Percentiles rank a stretch among this genome's conserved stretches.
phyloP scores from a whole-genome alignment of 2,888 invertebrate species.

The Drosophila colorata region DNA sequence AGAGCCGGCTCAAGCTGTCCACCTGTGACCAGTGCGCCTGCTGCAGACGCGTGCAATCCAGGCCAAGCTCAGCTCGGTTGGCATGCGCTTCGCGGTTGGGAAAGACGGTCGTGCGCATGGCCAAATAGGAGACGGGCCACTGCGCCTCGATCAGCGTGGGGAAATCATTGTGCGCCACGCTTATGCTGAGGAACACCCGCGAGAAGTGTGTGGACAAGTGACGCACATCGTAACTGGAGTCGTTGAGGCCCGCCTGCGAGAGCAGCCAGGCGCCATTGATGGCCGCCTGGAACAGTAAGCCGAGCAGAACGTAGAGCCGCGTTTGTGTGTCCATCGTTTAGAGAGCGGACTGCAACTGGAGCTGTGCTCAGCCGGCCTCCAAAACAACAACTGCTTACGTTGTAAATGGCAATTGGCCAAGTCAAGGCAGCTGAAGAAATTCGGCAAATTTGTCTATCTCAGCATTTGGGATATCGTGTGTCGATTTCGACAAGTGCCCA shows the following conservation, averaged over 20 bases:
- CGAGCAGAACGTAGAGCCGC: constrained; percentile 18
- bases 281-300: constrained; percentile 20
- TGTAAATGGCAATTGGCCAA: constrained; percentile 41
- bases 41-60: constrained; percentile 77
- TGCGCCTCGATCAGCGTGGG: constrained; percentile 81
- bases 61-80: constrained; percentile 42
- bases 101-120: constrained; percentile 67
- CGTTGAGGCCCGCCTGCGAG: constrained; percentile 75
- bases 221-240: constrained; percentile 78
- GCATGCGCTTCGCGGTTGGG: constrained; percentile 71
- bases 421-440: constrained; percentile 41
- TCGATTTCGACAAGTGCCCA: constrained; percentile 27
- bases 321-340: constrained; percentile 44
- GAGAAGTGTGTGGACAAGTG: constrained; percentile 81
- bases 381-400: constrained; percentile 50
- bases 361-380: constrained; percentile 9
- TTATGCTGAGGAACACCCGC: constrained; percentile 81
- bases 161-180: constrained; percentile 61
- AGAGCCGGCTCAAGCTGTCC: constrained; percentile 80
- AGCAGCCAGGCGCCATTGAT: constrained; percentile 67
- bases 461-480: constrained; percentile 58
- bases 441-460: constrained; percentile 53
- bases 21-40: constrained; percentile 83
- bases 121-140: constrained; percentile 80
- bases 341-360: constrained; percentile 40